These are phyloP conservation scores for Salmo trutta DNA, from an alignment of 2,797 vertebrate species.

Conservation along the genomic window DNA sequence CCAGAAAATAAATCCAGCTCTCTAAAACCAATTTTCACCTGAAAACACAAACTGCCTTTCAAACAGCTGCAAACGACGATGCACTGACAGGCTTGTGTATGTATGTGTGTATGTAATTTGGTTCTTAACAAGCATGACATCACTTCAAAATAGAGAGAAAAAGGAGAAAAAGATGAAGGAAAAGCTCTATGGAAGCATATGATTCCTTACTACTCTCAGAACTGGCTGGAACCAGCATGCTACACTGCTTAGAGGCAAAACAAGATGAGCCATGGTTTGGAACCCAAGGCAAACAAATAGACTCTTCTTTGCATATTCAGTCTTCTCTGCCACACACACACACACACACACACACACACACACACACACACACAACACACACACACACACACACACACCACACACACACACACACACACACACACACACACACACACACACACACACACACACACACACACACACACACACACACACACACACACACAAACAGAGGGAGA, in stretches of 20 bases:
- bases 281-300: conserved; percentile 74
- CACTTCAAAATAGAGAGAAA: conserved; percentile 61
- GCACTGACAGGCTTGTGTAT: no score
- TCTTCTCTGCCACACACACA: conserved; percentile 36
- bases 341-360: conserved; percentile 21
- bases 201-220: conserved; percentile 55
- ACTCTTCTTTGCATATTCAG: conserved; percentile 65
- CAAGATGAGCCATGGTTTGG: conserved; percentile 71
- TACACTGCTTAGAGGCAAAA: conserved; percentile 74
- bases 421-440: no score
- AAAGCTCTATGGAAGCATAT: conserved; percentile 61
- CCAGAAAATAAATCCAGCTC: conserved; percentile 1
- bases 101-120: conserved; percentile 57
- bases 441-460: no score
- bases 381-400: background rate
- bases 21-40: conserved; percentile 37
- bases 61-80: no score
- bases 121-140: conserved; percentile 74
- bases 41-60: conserved; percentile 38
- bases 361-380: conserved; percentile 23
- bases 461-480: conserved; percentile 12
- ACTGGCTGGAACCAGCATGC: conserved; percentile 73
- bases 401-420: conserved; percentile 27
- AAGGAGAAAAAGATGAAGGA: conserved; percentile 26
- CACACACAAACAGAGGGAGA: conserved; percentile 40